phyloP scores from a whole-genome alignment of 2,797 vertebrate species.

The Harpagifer antarcticus region DNA sequence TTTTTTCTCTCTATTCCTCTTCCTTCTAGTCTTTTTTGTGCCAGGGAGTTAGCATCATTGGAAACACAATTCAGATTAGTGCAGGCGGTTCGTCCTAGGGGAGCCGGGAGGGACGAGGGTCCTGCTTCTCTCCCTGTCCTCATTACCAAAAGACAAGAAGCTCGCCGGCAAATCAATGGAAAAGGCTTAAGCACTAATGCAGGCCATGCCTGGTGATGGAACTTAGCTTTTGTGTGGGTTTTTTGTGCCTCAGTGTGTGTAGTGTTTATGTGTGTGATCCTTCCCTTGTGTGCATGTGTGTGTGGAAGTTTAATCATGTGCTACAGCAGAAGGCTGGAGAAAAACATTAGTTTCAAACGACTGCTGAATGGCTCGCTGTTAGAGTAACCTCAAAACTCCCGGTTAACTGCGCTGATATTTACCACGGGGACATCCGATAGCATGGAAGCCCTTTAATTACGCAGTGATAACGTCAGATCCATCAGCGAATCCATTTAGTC shows the following conservation, averaged over 20 bases:
- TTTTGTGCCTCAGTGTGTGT: slow-evolving; percentile 38
- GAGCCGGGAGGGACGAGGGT: slow-evolving; percentile 77
- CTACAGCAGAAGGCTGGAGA: slow-evolving; percentile 59
- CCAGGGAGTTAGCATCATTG: slow-evolving; percentile 70
- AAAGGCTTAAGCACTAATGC: slow-evolving; percentile 80
- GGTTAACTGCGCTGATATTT: slow-evolving; percentile 68
- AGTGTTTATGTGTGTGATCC: slow-evolving; percentile 46
- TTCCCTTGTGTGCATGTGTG: slow-evolving; percentile 18
- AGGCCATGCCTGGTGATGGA: slow-evolving; percentile 72
- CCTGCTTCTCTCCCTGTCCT: slow-evolving; percentile 83
- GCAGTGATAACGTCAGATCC: slow-evolving; percentile 68
- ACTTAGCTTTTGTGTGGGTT: slow-evolving; percentile 49
- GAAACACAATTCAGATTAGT: slow-evolving; percentile 83
- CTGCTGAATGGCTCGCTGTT: slow-evolving; percentile 45
- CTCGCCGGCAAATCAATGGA: slow-evolving; percentile 83
- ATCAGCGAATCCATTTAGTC: slow-evolving; percentile 67
- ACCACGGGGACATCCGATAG: slow-evolving; percentile 62
- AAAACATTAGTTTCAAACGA: slow-evolving; percentile 61
- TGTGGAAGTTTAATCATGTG: slow-evolving; percentile 58
- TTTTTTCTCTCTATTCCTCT: slow-evolving; percentile 49
- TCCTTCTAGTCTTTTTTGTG: slow-evolving; percentile 61
- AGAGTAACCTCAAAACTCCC: slow-evolving; percentile 55
- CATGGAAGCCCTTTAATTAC: slow-evolving; percentile 75
- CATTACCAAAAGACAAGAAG: slow-evolving; percentile 85
- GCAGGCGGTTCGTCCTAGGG: slow-evolving; percentile 75